phyloP scores from a whole-genome alignment of 2,113 vertebrate species.

The Calypte anna region DNA sequence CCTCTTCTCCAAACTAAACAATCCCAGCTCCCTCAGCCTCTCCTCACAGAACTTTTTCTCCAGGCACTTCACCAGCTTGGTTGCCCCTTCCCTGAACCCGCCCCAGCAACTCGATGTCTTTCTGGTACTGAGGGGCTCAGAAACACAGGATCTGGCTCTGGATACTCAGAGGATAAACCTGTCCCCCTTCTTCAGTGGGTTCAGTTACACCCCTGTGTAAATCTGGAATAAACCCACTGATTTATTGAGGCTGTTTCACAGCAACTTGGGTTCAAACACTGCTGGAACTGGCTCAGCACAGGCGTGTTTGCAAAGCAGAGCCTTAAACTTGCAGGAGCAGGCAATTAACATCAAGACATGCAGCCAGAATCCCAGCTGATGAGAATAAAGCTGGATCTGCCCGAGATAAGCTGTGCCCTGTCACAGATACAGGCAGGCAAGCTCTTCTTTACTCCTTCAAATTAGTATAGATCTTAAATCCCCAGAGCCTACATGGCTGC shows the following conservation, averaged over 20 bases:
- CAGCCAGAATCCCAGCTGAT: background rate
- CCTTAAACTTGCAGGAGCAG: background rate
- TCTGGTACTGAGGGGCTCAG: no score
- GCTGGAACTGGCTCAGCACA: background rate
- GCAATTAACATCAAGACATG: background rate
- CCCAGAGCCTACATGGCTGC: background rate
- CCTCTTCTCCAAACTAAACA: no score
- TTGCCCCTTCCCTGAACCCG: no score
- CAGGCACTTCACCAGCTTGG: no score
- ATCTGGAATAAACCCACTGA: accelerated
- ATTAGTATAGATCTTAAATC: background rate
- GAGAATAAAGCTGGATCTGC: background rate
- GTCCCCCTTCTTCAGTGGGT: background rate
- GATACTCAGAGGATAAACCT: background rate
- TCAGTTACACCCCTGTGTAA: background rate
- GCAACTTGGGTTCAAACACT: background rate
- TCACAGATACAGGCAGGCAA: background rate
- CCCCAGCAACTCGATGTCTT: no score
- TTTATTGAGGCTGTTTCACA: background rate
- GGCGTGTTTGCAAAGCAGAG: background rate
- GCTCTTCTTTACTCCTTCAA: background rate
- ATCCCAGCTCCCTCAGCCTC: no score
- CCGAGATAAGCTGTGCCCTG: accelerated
- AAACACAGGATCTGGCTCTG: background rate
- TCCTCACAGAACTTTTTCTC: no score